Conservation (phyloP, 2,113 vertebrate genomes). For the Boulengeromyrus knoepffleri region DNA sequence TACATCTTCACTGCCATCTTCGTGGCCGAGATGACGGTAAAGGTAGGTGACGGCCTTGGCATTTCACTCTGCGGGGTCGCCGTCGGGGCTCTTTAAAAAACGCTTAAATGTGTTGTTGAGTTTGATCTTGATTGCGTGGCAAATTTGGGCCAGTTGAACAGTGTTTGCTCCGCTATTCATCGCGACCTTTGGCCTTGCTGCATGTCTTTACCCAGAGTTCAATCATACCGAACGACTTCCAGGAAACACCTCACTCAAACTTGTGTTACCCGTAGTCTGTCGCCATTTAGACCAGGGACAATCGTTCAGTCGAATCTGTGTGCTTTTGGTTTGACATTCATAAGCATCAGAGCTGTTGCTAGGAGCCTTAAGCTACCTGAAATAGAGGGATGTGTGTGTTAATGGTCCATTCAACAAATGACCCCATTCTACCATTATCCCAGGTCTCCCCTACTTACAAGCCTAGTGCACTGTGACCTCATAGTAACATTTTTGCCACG, state of each 20-base stretch:
- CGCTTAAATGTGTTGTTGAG: neutral
- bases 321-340: neutral
- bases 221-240: neutral
- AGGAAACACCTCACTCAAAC: neutral
- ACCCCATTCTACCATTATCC: neutral
- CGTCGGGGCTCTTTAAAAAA: neutral
- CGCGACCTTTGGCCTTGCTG: neutral
- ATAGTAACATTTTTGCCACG: neutral
- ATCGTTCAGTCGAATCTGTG: neutral
- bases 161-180: neutral
- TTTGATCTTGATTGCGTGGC: neutral
- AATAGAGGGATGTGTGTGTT: neutral
- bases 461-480: neutral
- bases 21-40: slow-evolving; percentile 91
- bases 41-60: slow-evolving; percentile 65
- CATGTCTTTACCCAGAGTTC: neutral
- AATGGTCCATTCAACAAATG: neutral
- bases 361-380: neutral
- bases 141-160: slow-evolving; percentile 12
- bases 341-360: neutral
- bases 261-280: neutral
- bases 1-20: slow-evolving; percentile 98
- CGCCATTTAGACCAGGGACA: neutral
- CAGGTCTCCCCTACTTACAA: neutral
- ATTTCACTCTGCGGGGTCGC: slow-evolving; percentile 22